Conservation (phyloP, 2,113 vertebrate genomes). For the Grammomys surdaster region DNA sequence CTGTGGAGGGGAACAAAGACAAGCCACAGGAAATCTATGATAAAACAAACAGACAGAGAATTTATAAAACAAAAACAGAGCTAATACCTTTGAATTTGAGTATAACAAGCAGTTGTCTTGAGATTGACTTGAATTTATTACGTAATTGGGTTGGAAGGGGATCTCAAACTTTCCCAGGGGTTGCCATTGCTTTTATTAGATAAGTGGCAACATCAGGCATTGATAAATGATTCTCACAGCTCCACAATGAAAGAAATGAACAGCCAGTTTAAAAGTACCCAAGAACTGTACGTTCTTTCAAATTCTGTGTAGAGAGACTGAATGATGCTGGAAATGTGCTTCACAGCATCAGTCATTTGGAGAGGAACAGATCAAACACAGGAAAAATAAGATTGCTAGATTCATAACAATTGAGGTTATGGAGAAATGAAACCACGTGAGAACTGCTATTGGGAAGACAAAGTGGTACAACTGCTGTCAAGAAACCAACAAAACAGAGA, state of each 20-base stretch:
- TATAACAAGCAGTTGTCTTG: background rate
- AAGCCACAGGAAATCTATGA: background rate
- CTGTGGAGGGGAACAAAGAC: background rate
- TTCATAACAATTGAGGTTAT: too few relatives aligned
- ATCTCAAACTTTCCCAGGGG: background rate
- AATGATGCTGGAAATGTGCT: background rate
- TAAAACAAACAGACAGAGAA: background rate
- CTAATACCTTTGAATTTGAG: background rate
- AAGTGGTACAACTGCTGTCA: background rate
- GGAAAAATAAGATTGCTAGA: background rate
- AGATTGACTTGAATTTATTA: background rate
- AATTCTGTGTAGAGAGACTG: background rate
- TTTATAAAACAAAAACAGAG: background rate
- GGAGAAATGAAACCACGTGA: too few relatives aligned
- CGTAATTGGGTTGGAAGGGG: background rate
- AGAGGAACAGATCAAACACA: background rate
- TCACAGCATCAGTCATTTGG: background rate
- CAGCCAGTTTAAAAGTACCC: background rate
- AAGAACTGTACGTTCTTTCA: background rate
- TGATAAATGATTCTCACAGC: background rate
- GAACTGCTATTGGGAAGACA: background rate
- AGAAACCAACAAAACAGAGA: background rate
- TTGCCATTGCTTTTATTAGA: background rate
- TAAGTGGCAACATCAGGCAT: background rate
- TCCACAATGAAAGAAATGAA: background rate